Base-by-base conservation (phyloP, 2,888 invertebrate species). In the Agonopterix heracliana region DNA sequence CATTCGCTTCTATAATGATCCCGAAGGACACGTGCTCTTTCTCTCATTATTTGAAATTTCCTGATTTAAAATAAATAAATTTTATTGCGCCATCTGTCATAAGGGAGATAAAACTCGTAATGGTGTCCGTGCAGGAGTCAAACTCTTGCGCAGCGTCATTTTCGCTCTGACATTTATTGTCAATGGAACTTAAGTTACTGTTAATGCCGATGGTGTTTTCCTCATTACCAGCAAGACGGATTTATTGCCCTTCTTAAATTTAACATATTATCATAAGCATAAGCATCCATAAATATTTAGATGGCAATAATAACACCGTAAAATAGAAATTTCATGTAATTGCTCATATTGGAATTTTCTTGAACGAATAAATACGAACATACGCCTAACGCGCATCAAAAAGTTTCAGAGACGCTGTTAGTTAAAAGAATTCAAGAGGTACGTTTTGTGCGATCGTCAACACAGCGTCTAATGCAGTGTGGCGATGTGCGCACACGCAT, bases 41-140 rank as follows among this genome's bases (percentile, higher is more conserved):
- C 83, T 75, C 78, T 86, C 83, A 84, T 87, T 87, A 86, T 80
- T 74, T 67, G 66, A 66, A 71, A 41, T 73, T 71, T 74, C 74
- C 66, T 76, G 74, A 80, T 85, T 85, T 83, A 75, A 84, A 83
- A 85, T 83, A 83, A 78, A 75, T 85, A 81, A 71, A 69, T 84
- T 88, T 88, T 87, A 88, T 80, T 71, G 63, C 81, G 66, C 84
- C 82, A 83, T 87, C 81, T 83, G 83, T 87, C 87, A 87, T 83
- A 74, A 66, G 62, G 71, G 71, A 74, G 69, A 81, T 86, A 80
- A 84, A 84, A 81, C 70, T 64, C 59, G 74, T 78, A 81, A 80
- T 78, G 72, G 72, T 70, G 67, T 68, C 58, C 61, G 64, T 59
- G 75, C 75, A 61, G 80, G 74, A 82, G 81, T 78, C 74, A 57